Percentiles rank a stretch among this genome's conserved stretches.
Conservation (phyloP, 2,113 vertebrate species). For the Myiagra hebetior region DNA sequence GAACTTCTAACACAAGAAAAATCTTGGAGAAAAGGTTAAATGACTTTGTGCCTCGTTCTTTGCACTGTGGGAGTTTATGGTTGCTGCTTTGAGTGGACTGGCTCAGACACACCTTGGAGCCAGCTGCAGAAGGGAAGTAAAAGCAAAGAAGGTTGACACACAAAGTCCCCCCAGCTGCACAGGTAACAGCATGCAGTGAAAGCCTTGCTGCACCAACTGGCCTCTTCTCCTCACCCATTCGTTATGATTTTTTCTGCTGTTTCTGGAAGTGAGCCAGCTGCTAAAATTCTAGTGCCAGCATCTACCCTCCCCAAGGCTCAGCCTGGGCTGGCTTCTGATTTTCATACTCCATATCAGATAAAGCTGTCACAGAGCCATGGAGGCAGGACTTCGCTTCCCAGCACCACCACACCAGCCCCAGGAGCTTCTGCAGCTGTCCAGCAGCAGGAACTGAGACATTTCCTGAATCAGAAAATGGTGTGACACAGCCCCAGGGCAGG, state of each 20-base stretch:
- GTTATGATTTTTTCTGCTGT: no score
- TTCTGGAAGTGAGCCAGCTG: background rate
- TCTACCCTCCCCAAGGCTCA: accelerated
- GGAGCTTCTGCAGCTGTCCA: background rate
- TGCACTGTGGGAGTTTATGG: background rate
- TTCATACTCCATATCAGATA: accelerated
- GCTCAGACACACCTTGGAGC: background rate
- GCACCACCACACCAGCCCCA: accelerated
- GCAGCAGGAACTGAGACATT: background rate
- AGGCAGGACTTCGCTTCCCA: background rate
- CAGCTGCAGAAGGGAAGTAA: background rate
- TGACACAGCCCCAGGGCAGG: background rate
- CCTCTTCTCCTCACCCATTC: accelerated
- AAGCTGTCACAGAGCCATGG: accelerated
- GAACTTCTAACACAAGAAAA: background rate
- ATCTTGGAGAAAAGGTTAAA: background rate
- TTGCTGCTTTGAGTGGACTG: background rate
- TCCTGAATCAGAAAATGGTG: background rate
- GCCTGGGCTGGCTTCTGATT: background rate
- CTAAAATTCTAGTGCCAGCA: background rate
- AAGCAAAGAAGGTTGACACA: background rate
- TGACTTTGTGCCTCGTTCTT: background rate
- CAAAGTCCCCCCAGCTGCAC: accelerated
- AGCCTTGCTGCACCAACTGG: background rate
- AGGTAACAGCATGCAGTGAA: accelerated